Evolutionary conservation across 2,797 vertebrate genomes (phyloP).

Genomic region (Micromesistius poutassou): DNA sequence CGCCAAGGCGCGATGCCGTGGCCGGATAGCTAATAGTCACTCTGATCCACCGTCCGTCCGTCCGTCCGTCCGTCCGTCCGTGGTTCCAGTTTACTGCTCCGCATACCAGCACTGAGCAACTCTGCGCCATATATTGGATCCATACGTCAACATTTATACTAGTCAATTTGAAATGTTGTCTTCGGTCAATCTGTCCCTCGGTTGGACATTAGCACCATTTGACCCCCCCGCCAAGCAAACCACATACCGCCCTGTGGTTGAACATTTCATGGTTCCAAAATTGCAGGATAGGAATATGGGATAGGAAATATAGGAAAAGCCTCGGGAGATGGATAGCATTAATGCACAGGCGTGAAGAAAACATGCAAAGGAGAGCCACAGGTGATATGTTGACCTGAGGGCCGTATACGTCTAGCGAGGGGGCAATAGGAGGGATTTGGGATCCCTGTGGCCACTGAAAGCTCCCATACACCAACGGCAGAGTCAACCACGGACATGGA

Average conservation of each 20-base stretch:
- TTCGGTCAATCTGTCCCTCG: background rate
- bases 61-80: background rate
- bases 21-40: background rate
- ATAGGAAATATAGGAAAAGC: too few species aligned
- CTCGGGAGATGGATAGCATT: background rate
- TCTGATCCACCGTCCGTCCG: background rate
- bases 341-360: constrained; percentile 24
- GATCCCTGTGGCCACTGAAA: background rate
- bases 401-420: constrained; percentile 66
- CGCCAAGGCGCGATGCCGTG: constrained; percentile 16
- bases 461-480: too few species aligned
- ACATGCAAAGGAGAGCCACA: constrained; percentile 58
- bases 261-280: background rate
- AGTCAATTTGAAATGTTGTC: background rate
- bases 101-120: constrained; percentile 5
- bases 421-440: background rate
- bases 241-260: too few species aligned
- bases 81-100: background rate
- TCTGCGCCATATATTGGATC: constrained; percentile 6
- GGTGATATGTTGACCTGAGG: constrained; percentile 63
- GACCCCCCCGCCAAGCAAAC: too few species aligned
- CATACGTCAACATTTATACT: background rate
- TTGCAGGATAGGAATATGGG: too few species aligned
- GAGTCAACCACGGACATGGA: too few species aligned
- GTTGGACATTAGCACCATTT: background rate